A percentile compares a stretch with the other conserved stretches of the same genome.
Conservation (phyloP, 2,888 invertebrate genomes). For the Noctua fimbriata region DNA sequence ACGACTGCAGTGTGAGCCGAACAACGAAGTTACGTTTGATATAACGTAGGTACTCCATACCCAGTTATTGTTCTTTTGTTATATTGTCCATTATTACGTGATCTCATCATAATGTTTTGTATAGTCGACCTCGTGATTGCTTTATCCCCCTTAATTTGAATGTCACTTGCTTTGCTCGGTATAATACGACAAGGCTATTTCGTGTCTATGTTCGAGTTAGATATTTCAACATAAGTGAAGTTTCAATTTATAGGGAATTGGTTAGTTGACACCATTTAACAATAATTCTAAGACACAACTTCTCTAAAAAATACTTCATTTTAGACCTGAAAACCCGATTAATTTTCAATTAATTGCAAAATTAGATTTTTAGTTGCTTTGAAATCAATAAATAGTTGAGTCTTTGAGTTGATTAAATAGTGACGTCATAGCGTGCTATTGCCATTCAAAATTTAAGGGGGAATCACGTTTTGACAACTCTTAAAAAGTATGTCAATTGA, state of each 20-base stretch:
- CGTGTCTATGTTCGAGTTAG: neutral
- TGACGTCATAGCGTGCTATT: too few species aligned
- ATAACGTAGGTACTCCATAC: constrained; percentile 35
- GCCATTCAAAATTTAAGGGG: too few species aligned
- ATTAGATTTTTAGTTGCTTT: too few species aligned
- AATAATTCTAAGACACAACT: too few species aligned
- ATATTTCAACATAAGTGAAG: neutral
- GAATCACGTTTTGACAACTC: too few species aligned
- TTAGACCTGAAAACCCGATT: too few species aligned
- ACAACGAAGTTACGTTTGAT: constrained; percentile 27
- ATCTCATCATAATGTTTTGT: constrained; percentile 13
- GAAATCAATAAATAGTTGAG: too few species aligned
- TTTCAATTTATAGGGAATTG: neutral
- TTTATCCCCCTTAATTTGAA: neutral
- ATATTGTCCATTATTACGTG: constrained; percentile 60
- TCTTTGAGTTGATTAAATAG: too few species aligned
- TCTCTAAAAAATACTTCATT: too few species aligned
- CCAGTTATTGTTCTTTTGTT: constrained; percentile 66
- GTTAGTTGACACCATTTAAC: too few species aligned
- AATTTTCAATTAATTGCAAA: too few species aligned
- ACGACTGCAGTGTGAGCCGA: constrained; percentile 20
- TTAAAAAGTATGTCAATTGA: too few species aligned
- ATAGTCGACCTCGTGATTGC: constrained; percentile 1
- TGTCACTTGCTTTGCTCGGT: neutral
- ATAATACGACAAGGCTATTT: neutral